Evolutionary conservation across 2,797 vertebrate species (phyloP), one percentile per base, ranked within the genome.

Genomic region (Rhynchotus rufescens): DNA sequence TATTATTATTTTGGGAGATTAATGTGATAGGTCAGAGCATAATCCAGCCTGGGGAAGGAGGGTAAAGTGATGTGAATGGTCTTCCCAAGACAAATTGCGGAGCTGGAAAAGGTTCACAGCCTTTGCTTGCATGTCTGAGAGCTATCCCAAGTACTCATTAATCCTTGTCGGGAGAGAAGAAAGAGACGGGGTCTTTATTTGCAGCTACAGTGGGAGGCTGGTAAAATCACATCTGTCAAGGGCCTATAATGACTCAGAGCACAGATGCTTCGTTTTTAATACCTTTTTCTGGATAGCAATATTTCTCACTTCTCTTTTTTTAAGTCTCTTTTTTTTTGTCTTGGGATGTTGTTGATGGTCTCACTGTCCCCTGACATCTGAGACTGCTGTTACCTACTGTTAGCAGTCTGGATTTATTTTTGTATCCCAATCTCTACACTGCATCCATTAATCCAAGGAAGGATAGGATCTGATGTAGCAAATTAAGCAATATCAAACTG

Each of bases 1-100:
- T 96, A 97, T 97, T 94, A 97, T 98, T 97, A 97, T 98, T 98
- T 97, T 98, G 89, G 23, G 96, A 98, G 98, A 98, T 98, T 98
- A 98, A 98, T 98, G 97, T 96, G 95, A 94, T 86, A 69, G 98
- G 98, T 97, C 98, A 97, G 96, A 96, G 94, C 97, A 23, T 96
- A 93, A 97, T 97, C 96, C 96, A 90, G 95, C 91, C 93, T 93
- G 90, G 89, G 91, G 86, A 95, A 95, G 93, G 75, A 87, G 49
- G 88, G 66, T 79, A 82, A 90, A 93, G 75, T 76, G 95, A 96
- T 97, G 96, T 96, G 96, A 97, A 97, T 97, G 94, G 97, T 96
- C 91, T 94, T 94, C 89, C 96, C 95, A 98, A 98, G 98, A 98
- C 97, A 98, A 98, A 98, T 98, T 97, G 97, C 97, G 89, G 97